Evolutionary conservation across 2,113 vertebrate species (phyloP).

Genomic region (Castor canadensis): DNA sequence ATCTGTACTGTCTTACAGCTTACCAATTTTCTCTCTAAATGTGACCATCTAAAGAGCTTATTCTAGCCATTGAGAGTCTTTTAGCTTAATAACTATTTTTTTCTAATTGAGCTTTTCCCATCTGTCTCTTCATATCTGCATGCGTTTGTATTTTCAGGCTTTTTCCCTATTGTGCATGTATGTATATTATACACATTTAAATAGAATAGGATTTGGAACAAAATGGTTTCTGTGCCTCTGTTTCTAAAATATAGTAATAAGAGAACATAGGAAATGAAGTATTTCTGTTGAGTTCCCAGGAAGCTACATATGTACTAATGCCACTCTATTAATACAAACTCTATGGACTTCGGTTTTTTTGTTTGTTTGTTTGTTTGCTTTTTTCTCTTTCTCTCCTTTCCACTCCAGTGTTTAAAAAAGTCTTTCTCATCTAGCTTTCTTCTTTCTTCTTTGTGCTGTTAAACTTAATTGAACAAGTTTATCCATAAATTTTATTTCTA

Average conservation of each 20-base stretch:
- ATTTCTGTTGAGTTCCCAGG: neutral
- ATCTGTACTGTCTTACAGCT: neutral
- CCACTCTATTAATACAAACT: neutral
- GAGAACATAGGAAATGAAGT: neutral
- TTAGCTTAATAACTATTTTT: neutral
- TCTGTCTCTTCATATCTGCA: neutral
- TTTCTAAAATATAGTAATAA: constrained; percentile 14
- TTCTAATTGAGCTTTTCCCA: neutral
- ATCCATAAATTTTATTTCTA: neutral
- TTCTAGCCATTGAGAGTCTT: neutral
- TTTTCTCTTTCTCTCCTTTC: neutral
- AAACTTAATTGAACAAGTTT: neutral
- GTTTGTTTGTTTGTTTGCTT: too few relatives aligned
- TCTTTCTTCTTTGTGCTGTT: neutral
- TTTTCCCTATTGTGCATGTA: neutral
- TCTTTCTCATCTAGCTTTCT: neutral
- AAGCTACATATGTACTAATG: neutral
- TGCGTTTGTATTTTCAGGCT: neutral
- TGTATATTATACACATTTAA: neutral
- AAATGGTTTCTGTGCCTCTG: neutral
- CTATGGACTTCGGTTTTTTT: too few relatives aligned
- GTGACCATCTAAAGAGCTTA: neutral
- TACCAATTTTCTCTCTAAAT: neutral
- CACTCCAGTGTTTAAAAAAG: neutral
- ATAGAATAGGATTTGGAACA: neutral